Evolutionary conservation across 2,888 invertebrate species (phyloP).

Genomic region (Tethea ocularis): DNA sequence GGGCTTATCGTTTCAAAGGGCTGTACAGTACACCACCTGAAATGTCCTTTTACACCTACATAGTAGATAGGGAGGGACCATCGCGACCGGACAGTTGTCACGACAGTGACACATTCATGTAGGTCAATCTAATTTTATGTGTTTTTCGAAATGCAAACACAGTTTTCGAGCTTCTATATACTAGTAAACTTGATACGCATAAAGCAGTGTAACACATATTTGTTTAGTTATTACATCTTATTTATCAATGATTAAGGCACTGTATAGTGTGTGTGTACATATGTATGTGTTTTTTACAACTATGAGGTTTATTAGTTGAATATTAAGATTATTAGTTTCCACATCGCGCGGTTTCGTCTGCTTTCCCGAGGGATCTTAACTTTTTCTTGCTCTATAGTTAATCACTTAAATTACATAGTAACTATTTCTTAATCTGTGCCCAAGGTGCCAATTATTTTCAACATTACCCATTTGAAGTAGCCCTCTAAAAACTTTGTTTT

Average conservation of each 20-base stretch:
- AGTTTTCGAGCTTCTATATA: background rate
- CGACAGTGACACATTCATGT: slow-evolving; percentile 6
- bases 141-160: slow-evolving; percentile 8
- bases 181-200: background rate
- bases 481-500: slow-evolving; percentile 44
- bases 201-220: background rate
- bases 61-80: slow-evolving; percentile 32
- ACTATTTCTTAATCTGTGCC: too few species aligned
- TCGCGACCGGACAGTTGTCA: slow-evolving; percentile 29
- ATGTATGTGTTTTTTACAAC: too few species aligned
- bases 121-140: slow-evolving; percentile 6
- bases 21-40: slow-evolving; percentile 48
- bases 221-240: slow-evolving; percentile 4
- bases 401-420: slow-evolving; percentile 21
- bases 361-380: too few species aligned
- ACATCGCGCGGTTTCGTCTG: too few species aligned
- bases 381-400: background rate
- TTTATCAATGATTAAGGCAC: background rate
- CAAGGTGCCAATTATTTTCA: slow-evolving; percentile 44
- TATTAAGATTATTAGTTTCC: too few species aligned
- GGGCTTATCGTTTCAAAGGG: slow-evolving; percentile 65
- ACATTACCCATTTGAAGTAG: slow-evolving; percentile 43
- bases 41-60: slow-evolving; percentile 43
- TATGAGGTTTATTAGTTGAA: too few species aligned
- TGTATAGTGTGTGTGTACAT: too few species aligned